Evolutionary conservation across 2,888 invertebrate species (phyloP).

Genomic region (Pristionchus mayeri): DNA sequence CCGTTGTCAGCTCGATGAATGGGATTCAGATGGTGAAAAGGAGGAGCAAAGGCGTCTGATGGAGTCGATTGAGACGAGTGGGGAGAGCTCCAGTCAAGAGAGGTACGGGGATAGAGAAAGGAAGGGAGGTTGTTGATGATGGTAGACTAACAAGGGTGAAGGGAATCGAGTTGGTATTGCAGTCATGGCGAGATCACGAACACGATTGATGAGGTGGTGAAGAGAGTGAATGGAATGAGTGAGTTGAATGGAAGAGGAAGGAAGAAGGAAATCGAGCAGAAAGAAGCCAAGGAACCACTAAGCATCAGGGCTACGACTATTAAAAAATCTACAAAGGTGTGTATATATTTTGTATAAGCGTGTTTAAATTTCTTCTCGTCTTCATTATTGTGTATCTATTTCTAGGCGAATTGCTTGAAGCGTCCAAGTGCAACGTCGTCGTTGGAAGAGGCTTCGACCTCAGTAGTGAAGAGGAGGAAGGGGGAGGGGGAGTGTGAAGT

Average conservation of each 20-base stretch:
- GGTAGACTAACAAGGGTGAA: too few relatives aligned
- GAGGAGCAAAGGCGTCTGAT: neutral
- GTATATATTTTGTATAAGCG: too few relatives aligned
- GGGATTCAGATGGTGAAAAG: neutral
- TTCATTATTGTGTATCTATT: too few relatives aligned
- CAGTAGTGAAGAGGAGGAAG: neutral
- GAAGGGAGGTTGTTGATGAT: neutral
- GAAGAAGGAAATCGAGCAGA: neutral
- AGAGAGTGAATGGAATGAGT: conserved; percentile 2
- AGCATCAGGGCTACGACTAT: too few relatives aligned
- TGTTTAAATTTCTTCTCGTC: too few relatives aligned
- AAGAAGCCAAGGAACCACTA: neutral
- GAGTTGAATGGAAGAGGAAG: neutral
- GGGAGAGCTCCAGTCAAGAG: conserved; percentile 21
- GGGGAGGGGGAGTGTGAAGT: neutral
- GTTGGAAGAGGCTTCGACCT: neutral
- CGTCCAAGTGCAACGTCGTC: too few relatives aligned
- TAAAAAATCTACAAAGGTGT: too few relatives aligned
- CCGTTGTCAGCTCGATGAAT: neutral
- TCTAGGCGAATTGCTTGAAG: too few relatives aligned
- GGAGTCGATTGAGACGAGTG: conserved; percentile 12
- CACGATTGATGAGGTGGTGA: conserved; percentile 28
- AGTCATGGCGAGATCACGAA: neutral
- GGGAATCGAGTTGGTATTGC: neutral
- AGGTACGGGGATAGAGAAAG: conserved; percentile 11